phyloP scores from a whole-genome alignment of 2,113 vertebrate species.

The Phrynosoma platyrhinos region DNA sequence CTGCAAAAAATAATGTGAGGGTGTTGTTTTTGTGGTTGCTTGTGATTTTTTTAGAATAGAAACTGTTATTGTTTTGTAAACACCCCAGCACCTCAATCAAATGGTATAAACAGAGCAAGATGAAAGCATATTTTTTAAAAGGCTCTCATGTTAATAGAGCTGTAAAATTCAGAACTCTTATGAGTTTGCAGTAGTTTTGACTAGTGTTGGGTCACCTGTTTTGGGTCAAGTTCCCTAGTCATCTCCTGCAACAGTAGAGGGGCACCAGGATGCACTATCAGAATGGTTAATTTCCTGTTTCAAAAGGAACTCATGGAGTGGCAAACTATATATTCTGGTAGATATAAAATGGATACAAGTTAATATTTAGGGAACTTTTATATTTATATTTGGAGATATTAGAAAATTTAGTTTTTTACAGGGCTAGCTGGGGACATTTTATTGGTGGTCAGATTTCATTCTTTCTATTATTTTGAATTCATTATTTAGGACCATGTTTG shows the following conservation, averaged over 20 bases:
- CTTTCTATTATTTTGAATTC: too few species aligned
- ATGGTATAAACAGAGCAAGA: conserved; percentile 22
- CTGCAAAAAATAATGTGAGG: conserved; percentile 59
- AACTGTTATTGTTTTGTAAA: conserved; percentile 55
- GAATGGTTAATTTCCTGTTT: not conserved
- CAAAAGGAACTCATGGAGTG: not conserved
- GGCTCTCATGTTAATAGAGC: conserved; percentile 7
- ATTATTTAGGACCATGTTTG: too few species aligned
- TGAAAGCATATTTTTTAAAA: conserved; percentile 9
- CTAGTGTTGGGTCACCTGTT: not conserved
- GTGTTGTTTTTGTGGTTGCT: conserved; percentile 25
- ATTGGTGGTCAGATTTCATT: too few species aligned
- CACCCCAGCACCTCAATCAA: conserved; percentile 39
- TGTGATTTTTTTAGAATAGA: conserved; percentile 39
- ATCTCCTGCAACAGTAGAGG: not conserved
- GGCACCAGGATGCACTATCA: not conserved
- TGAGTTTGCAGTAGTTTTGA: not conserved
- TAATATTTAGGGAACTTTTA: too few species aligned
- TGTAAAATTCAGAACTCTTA: not conserved
- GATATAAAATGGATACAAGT: too few species aligned
- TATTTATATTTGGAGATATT: too few species aligned
- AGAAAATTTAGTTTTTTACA: too few species aligned
- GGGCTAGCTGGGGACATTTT: too few species aligned
- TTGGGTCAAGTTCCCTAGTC: too few species aligned
- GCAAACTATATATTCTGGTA: too few species aligned